Base-by-base conservation (phyloP, 2,888 invertebrate species). In the Smittia aterrima region DNA sequence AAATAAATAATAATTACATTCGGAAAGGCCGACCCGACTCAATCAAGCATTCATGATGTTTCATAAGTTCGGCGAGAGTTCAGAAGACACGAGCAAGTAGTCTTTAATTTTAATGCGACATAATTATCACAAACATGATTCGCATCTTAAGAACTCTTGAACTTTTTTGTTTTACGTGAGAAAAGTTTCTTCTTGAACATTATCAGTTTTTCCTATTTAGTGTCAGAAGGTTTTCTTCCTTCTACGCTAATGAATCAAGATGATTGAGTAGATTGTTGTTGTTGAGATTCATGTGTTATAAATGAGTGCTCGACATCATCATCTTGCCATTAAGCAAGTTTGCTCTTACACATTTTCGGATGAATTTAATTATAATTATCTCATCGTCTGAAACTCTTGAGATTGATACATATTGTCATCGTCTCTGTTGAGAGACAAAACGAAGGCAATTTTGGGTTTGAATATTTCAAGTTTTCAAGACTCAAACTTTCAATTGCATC, bases 271-370 rank as follows among this genome's bases (percentile, higher is more conserved):
- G 58, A 71, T 54, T 1, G 3, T 24, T 24, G 3, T 22, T 24
- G 22, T 22, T 58, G 58, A 24, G 58, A 58, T 58, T 58, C 58
- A 20, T 58, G 13, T 58, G 58, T 9, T 4, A 9, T 4, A 24
- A 47, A 68, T 68, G 68, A 68, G 25, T 67, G 67, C n/a, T 58
- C 4, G 16, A 68, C 41, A 68, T 68, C 41, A 68, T 68, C 24
- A 68, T 6, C 47, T 3, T 16, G 47, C 20, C 58, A 58, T 58
- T 58, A 58, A n/a, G 24, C 58, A 58, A 20, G 3, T 58, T 58
- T 16, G n/a, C n/a, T 47, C 6, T 58, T 7, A 58, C 58, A 22
- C 24, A 24, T 58, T 58, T 58, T 22, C 9, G 24, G 24, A 58
- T 47, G 16, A 58, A 58, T 22, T 58, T 22, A 58, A 58, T 58